These are phyloP conservation scores for Ctenicera cuprea DNA, from an alignment of 2,888 invertebrate species.

Conservation along the genomic window DNA sequence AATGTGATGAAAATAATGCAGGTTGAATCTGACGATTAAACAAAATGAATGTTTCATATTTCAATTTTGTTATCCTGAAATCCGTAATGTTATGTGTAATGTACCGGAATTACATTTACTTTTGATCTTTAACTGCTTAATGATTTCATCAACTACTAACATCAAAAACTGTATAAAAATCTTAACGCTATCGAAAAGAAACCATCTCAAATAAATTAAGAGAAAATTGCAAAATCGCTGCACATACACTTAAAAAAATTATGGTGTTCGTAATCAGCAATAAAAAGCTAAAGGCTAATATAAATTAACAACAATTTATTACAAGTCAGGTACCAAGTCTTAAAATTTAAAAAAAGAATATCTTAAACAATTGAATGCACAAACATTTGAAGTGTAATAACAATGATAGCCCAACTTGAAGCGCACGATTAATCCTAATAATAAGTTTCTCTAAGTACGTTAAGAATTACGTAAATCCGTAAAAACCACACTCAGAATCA, in stretches of 20 bases:
- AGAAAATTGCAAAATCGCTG: background rate
- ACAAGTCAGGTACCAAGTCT: slow-evolving; percentile 30
- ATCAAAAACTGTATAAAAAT: too few species aligned
- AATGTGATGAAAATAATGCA: too few species aligned
- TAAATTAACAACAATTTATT: slow-evolving; percentile 1
- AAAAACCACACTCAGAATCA: slow-evolving; percentile 11
- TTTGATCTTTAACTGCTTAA: too few species aligned
- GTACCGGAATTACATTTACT: too few species aligned
- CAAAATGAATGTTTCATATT: too few species aligned
- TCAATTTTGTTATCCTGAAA: too few species aligned
- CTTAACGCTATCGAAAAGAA: background rate
- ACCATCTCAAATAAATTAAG: background rate
- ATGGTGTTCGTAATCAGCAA: slow-evolving; percentile 13
- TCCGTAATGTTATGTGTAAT: too few species aligned
- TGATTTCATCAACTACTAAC: too few species aligned
- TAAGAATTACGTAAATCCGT: slow-evolving; percentile 9
- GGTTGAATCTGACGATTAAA: too few species aligned
- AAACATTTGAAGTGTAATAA: background rate
- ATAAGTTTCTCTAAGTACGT: slow-evolving; percentile 19
- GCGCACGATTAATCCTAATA: slow-evolving; percentile 14
- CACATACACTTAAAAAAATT: background rate
- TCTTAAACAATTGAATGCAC: slow-evolving; percentile 10
- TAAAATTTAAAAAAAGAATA: slow-evolving; percentile 18
- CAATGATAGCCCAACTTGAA: slow-evolving; percentile 15
- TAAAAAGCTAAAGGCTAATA: slow-evolving; percentile 7